Evolutionary conservation across 2,797 vertebrate genomes (phyloP).

Genomic region (Gadopsis bispinosus): DNA sequence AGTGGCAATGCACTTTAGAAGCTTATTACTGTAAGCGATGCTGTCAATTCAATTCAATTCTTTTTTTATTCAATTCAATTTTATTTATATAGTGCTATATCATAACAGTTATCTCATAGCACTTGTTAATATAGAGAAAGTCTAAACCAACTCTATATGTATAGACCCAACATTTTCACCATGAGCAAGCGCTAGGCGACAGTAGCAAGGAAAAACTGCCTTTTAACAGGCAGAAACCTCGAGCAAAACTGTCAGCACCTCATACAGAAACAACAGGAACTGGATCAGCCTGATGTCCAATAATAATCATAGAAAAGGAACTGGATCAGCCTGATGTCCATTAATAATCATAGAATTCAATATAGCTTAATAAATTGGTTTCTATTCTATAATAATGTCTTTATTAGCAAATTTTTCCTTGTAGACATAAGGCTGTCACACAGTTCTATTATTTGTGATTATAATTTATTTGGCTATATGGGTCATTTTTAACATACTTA

Average conservation of each 20-base stretch:
- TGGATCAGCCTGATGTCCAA: constrained; percentile 11
- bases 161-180: no score
- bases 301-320: not conserved
- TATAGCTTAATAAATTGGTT: not conserved
- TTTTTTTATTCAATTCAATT: no score
- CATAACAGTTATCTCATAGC: no score
- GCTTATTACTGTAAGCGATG: constrained; percentile 26
- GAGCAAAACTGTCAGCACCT: constrained; percentile 26
- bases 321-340: constrained; percentile 10
- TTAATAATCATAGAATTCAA: not conserved
- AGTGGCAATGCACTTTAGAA: constrained; percentile 20
- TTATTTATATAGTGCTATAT: no score
- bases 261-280: constrained; percentile 23
- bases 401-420: not conserved
- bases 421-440: not conserved
- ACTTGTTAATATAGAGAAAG: no score
- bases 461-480: not conserved
- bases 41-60: not conserved
- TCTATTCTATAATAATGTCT: not conserved
- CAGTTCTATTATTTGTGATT: not conserved
- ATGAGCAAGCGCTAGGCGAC: no score
- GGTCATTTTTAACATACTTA: not conserved
- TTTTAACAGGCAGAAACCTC: no score
- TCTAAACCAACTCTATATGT: no score
- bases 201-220: no score